Evolutionary conservation across 2,888 invertebrate genomes (phyloP), one percentile per base, ranked within the genome.

Genomic region (Shargacucullia verbasci): DNA sequence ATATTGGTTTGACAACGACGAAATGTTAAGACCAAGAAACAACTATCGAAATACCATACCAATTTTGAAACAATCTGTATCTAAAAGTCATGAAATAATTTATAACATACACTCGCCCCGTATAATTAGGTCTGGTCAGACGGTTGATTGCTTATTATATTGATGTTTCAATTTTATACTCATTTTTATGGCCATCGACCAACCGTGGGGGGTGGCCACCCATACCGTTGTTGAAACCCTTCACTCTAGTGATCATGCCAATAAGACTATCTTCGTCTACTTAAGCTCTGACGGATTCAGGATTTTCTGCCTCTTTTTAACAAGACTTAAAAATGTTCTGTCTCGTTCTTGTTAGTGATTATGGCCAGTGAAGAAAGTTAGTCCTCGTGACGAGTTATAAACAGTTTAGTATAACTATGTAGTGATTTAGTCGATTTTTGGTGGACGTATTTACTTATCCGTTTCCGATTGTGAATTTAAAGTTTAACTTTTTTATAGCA

Each of bases 141-240:
- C 78, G 80, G 89, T 88, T 94, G 93, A 93, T 94, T 94, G 92
- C 93, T 92, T 94, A 94, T 94, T 93, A 93, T 94, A 93, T 94
- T 94, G 94, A 94, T 94, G 94, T 93, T 93, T 94, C 93, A 94
- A 94, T 94, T 94, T 94, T 94, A 93, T 92, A 92, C 90, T 88
- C 92, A 94, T 94, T 94, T 93, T 94, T 94, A 94, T 93, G 94
- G 93, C 90, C 94, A 94, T 94, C 90, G 94, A 85, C 93, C 94
- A 93, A 90, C 92, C 86, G 89, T 94, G 92, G 94, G 94, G 94
- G 94, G 94, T 94, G 94, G 89, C 94, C 94, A 94, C 94, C 94
- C 94, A 92, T 84, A 88, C 85, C 60, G 86, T 67, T 62, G 65
- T 69, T 34, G 68, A 59, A 87, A 82, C 73, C 87, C 76, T 78